phyloP scores from a whole-genome alignment of 2,113 vertebrate species.

The Megalops atlanticus region DNA sequence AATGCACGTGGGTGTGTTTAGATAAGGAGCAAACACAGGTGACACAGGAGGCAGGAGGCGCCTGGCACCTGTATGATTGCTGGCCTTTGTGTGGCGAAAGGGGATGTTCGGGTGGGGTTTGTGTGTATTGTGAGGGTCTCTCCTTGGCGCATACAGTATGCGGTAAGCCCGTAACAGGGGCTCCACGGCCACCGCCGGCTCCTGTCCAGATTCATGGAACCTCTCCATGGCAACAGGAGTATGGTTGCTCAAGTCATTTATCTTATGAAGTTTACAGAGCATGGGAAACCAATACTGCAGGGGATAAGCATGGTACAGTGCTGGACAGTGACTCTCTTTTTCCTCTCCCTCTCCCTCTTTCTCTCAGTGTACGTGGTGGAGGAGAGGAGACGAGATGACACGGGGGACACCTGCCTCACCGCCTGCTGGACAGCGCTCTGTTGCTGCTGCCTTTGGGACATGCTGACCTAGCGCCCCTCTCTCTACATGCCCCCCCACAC shows the following conservation, averaged over 20 bases:
- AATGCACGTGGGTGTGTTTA: not conserved
- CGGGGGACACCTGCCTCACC: conserved; percentile 84
- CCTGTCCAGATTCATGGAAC: no score
- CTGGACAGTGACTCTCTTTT: not conserved
- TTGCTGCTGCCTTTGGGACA: conserved; percentile 97
- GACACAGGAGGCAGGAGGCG: not conserved
- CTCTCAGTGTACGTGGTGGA: conserved; percentile 89
- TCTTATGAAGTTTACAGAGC: not conserved
- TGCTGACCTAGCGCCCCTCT: conserved; percentile 80
- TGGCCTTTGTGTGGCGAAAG: not conserved
- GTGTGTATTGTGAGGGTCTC: not conserved
- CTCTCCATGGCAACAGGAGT: no score
- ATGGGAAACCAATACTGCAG: not conserved
- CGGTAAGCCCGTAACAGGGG: no score
- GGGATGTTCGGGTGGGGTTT: not conserved
- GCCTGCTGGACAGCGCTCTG: conserved; percentile 94
- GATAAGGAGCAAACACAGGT: conserved; percentile 3
- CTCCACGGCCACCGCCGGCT: no score
- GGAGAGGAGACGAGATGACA: conserved; percentile 80
- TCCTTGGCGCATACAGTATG: no score
- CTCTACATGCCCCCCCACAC: not conserved
- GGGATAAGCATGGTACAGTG: not conserved
- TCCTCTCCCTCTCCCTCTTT: conserved; percentile 28
- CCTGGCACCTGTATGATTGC: not conserved
- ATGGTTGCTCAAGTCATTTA: no score